Evolutionary conservation across 1,140 invertebrate genomes (phyloP).

Genomic region (Pissodes strobi): DNA sequence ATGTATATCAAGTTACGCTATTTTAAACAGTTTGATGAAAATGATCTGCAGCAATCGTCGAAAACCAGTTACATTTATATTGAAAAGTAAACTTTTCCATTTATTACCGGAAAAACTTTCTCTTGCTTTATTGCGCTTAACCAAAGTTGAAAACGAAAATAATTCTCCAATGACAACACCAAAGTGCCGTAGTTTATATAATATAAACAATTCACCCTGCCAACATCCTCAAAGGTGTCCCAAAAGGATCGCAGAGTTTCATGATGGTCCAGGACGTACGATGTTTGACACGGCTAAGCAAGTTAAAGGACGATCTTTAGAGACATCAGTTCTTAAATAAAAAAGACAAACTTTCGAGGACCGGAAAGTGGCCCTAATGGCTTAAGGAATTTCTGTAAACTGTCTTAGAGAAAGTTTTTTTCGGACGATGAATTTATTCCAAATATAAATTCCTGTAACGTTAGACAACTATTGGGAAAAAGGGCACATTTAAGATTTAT

Average conservation of each 20-base stretch:
- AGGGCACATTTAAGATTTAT: too few relatives aligned
- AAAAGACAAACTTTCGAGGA: slow-evolving; percentile 14
- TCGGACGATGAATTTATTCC: slow-evolving; percentile 6
- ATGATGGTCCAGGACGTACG: background rate
- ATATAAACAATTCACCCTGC: background rate
- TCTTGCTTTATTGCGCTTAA: too few relatives aligned
- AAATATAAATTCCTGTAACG: slow-evolving; percentile 18
- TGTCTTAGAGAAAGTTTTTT: slow-evolving; percentile 20
- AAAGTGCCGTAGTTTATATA: too few relatives aligned
- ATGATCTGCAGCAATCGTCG: too few relatives aligned
- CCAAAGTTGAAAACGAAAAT: too few relatives aligned
- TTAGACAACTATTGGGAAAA: background rate
- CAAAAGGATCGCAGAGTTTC: background rate
- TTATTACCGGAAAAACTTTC: too few relatives aligned
- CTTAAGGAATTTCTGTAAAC: slow-evolving; percentile 22
- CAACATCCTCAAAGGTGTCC: background rate
- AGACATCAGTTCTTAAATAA: slow-evolving; percentile 2
- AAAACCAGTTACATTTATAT: too few relatives aligned
- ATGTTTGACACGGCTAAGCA: slow-evolving; percentile 14
- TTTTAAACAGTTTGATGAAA: too few relatives aligned
- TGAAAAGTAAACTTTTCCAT: too few relatives aligned
- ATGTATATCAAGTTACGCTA: too few relatives aligned
- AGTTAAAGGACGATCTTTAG: slow-evolving; percentile 15
- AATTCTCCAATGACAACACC: too few relatives aligned
- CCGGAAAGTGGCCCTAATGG: slow-evolving; percentile 21